Conservation (phyloP, 2,888 invertebrate genomes). For the Melinopterus prodromus region DNA sequence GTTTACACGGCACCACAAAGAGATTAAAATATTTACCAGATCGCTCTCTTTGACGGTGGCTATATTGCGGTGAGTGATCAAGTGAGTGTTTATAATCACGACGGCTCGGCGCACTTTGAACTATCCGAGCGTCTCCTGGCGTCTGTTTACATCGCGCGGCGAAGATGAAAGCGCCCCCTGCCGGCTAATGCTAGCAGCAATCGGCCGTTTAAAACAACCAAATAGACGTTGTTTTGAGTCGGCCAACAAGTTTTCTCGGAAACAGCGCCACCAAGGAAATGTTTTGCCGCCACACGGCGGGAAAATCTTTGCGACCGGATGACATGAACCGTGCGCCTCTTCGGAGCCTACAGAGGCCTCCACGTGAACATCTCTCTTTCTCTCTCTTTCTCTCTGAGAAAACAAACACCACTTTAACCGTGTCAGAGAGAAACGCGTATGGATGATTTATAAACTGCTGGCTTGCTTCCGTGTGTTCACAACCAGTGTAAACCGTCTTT, state of each 20-base stretch:
- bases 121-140: slow-evolving; percentile 26
- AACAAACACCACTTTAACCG: slow-evolving; percentile 33
- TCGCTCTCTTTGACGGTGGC: slow-evolving; percentile 34
- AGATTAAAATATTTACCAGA: slow-evolving; percentile 39
- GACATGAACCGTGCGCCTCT: slow-evolving; percentile 14
- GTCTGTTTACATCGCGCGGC: slow-evolving; percentile 37
- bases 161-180: slow-evolving; percentile 13
- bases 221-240: slow-evolving; percentile 35
- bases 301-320: slow-evolving; percentile 6
- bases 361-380: slow-evolving; percentile 12
- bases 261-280: slow-evolving; percentile 15
- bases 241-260: slow-evolving; percentile 37
- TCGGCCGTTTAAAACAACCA: slow-evolving; percentile 39
- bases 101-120: slow-evolving; percentile 32
- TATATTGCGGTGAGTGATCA: slow-evolving; percentile 39
- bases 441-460: slow-evolving; percentile 33
- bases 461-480: neutral
- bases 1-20: slow-evolving; percentile 35
- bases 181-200: slow-evolving; percentile 33
- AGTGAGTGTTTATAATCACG: slow-evolving; percentile 39
- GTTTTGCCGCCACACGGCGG: slow-evolving; percentile 9
- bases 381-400: slow-evolving; percentile 24
- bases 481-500: neutral
- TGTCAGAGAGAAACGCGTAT: slow-evolving; percentile 27
- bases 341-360: neutral